Conservation (phyloP, 2,888 invertebrate species). For the Ormyrus rosae region DNA sequence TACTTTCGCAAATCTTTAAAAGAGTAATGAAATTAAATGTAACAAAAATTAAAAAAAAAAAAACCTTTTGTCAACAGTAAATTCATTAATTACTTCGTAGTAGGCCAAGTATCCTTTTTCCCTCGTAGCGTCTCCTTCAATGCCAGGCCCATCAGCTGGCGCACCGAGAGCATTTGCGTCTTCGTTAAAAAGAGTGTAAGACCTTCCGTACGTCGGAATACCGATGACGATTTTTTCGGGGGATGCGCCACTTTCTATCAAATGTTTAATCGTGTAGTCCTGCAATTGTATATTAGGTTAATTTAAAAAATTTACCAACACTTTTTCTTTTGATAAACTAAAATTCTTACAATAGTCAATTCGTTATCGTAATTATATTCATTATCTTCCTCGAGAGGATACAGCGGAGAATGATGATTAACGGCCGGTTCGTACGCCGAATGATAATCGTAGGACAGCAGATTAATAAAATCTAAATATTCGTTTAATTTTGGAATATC, state of each 20-base stretch:
- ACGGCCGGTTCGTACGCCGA: slow-evolving; percentile 93
- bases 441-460: slow-evolving; percentile 94
- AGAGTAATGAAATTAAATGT: not conserved
- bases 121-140: slow-evolving; percentile 92
- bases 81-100: slow-evolving; percentile 83
- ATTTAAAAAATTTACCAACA: not conserved
- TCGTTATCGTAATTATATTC: slow-evolving; percentile 93
- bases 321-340: slow-evolving; percentile 16
- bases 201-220: slow-evolving; percentile 93
- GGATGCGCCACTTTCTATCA: slow-evolving; percentile 87
- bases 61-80: not conserved
- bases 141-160: slow-evolving; percentile 93
- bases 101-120: slow-evolving; percentile 96
- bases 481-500: slow-evolving; percentile 91
- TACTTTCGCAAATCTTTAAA: slow-evolving; percentile 90
- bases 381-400: slow-evolving; percentile 86
- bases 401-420: slow-evolving; percentile 93
- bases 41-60: not conserved
- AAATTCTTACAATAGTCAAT: slow-evolving; percentile 88
- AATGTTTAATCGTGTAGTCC: slow-evolving; percentile 91
- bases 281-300: slow-evolving; percentile 69
- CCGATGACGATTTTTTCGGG: slow-evolving; percentile 89
- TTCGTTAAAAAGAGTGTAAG: slow-evolving; percentile 91
- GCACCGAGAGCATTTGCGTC: slow-evolving; percentile 91
- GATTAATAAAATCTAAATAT: slow-evolving; percentile 95